These are phyloP conservation scores for Hozukius guyotensis DNA, from an alignment of 2,797 vertebrate genomes.

Conservation along the genomic window DNA sequence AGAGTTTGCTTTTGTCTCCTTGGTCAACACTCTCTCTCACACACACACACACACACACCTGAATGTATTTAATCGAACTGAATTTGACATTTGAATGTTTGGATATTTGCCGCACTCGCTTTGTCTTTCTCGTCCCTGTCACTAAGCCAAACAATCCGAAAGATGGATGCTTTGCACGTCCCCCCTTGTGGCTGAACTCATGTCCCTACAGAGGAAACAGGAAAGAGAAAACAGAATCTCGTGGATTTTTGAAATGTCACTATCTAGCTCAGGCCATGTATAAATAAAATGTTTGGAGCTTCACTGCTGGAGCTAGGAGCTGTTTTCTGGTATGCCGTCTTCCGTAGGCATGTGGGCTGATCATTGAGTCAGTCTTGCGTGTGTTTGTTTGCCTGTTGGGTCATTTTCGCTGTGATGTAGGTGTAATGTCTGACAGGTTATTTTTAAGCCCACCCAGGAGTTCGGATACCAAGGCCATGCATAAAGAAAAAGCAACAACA, in stretches of 20 bases:
- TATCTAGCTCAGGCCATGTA: not conserved
- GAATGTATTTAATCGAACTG: constrained; percentile 21
- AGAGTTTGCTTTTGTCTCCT: constrained; percentile 22
- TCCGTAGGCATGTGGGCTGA: constrained; percentile 46
- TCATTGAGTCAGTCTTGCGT: constrained; percentile 60
- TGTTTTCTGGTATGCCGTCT: constrained; percentile 22
- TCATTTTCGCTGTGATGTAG: constrained; percentile 60
- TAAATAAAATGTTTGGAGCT: not conserved
- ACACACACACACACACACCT: not conserved
- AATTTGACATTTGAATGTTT: constrained; percentile 37
- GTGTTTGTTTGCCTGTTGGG: constrained; percentile 55
- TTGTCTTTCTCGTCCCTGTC: constrained; percentile 12
- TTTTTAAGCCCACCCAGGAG: constrained; percentile 50
- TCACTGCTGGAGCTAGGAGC: not conserved
- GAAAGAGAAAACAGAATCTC: not conserved
- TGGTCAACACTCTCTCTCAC: not conserved
- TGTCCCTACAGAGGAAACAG: not conserved
- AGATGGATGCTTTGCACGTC: constrained; percentile 29
- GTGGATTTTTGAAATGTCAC: constrained; percentile 15
- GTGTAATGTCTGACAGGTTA: constrained; percentile 62
- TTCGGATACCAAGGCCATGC: constrained; percentile 21
- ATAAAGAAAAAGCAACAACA: constrained; percentile 9
- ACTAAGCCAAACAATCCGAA: constrained; percentile 33
- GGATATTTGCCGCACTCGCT: constrained; percentile 20
- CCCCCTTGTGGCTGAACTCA: not conserved